Base-by-base conservation (phyloP, 2,113 vertebrate species). In the Pygoscelis antarcticus region DNA sequence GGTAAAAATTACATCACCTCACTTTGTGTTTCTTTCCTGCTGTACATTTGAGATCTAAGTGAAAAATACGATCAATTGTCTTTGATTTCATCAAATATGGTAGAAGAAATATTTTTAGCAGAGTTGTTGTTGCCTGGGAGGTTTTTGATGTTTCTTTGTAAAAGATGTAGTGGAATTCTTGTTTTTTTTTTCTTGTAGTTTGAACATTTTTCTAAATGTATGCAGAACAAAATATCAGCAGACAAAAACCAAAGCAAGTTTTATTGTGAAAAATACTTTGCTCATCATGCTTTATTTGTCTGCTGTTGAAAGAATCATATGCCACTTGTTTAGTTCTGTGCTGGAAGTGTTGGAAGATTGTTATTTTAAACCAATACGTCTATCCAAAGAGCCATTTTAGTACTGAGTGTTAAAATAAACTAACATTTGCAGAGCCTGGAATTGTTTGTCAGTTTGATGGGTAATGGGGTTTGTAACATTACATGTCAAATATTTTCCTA, bases 1-100 rank as follows among this genome's bases (percentile, higher is more conserved):
- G 99, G 99, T 99, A 97, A 97, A 80, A 76, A 57, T n/a, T 10
- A 2, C 14, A 46, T 52, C 42, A 61, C 32, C 14, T n/a, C 32
- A 23, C 4, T 95, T 65, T 11, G 10, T 7, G 32, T 23, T 74
- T 52, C 57, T n/a, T 69, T 64, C 61, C 52, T 87, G 52, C 21
- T 84, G 32, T 71, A n/a, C 29, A 22, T 89, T 81, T 85, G 25
- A 94, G 34, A 22, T 7, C 58, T 72, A 26, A 42, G 15, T 81
- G 64, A 38, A 20, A 85, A 76, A 40, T 85, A 55, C 0, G 1
- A 44, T 61, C 22, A 11, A 1, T 38, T 4, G 3, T 9, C 61
- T 93, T 78, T 76, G 20, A 46, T 92, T 77, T 84, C 38, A 36
- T 76, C n/a, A n/a, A 23, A 76, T 30, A 21, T 13, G 7, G 12